Evolutionary conservation across 2,888 invertebrate genomes (phyloP).

Genomic region (Nipponacmea schrenckii): DNA sequence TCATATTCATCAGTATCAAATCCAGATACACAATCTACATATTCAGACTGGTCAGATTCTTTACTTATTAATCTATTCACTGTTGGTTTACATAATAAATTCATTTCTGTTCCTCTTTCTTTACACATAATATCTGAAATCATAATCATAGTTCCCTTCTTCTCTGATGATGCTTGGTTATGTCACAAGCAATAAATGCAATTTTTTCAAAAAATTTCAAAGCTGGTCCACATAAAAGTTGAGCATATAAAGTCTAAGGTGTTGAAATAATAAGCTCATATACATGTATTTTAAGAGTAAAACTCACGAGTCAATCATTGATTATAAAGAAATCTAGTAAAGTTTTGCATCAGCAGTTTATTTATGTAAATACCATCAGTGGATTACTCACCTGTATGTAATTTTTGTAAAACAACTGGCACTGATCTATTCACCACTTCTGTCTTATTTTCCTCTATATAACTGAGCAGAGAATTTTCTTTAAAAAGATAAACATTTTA

Average conservation of each 20-base stretch:
- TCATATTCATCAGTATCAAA: slow-evolving; percentile 35
- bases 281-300: too few relatives aligned
- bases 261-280: too few relatives aligned
- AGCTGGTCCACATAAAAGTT: too few relatives aligned
- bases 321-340: too few relatives aligned
- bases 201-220: too few relatives aligned
- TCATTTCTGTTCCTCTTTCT: background rate
- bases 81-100: background rate
- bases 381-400: background rate
- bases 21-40: slow-evolving; percentile 44
- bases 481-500: background rate
- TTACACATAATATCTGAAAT: background rate
- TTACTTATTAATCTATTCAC: background rate
- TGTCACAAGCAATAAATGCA: too few relatives aligned
- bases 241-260: too few relatives aligned
- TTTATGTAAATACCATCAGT: too few relatives aligned
- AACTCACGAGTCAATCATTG: too few relatives aligned
- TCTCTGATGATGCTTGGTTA: too few relatives aligned
- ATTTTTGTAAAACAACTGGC: background rate
- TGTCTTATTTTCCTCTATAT: background rate
- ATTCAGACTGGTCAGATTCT: slow-evolving; percentile 30
- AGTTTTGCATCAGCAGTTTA: too few relatives aligned
- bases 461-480: background rate
- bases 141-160: background rate
- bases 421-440: slow-evolving; percentile 2